Evolutionary conservation across 2,888 invertebrate genomes (phyloP).

Genomic region (Acrobasis repandana): DNA sequence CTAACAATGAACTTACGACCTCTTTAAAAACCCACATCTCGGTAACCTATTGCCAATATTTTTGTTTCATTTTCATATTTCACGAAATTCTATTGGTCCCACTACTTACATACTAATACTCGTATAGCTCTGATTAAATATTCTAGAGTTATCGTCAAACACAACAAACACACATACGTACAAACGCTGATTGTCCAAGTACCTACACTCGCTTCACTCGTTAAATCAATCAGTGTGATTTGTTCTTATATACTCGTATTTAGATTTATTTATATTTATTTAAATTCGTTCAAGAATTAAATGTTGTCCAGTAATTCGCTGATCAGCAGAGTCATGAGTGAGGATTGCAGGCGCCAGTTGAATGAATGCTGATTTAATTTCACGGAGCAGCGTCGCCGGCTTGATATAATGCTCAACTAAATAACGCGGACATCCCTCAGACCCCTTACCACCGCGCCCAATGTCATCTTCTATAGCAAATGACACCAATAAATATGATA

Average conservation of each 20-base stretch:
- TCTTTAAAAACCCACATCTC: too few species aligned
- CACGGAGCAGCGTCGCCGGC: constrained; percentile 48
- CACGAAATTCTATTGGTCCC: too few species aligned
- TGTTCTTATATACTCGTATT: too few species aligned
- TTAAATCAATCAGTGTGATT: too few species aligned
- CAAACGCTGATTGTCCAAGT: not conserved
- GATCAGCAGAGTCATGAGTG: constrained; percentile 31
- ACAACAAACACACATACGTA: too few species aligned
- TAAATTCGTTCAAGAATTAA: not conserved
- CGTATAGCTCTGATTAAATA: too few species aligned
- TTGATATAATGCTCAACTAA: constrained; percentile 70
- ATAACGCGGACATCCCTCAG: constrained; percentile 58
- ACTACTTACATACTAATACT: too few species aligned
- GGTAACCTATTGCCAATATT: too few species aligned
- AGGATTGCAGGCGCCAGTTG: constrained; percentile 53
- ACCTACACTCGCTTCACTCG: too few species aligned
- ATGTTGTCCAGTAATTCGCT: not conserved
- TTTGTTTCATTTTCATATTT: too few species aligned
- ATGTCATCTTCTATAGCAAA: constrained; percentile 69
- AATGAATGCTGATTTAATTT: constrained; percentile 68
- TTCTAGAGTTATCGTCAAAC: too few species aligned
- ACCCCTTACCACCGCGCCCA: constrained; percentile 39
- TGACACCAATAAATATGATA: constrained; percentile 67
- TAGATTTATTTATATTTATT: too few species aligned
- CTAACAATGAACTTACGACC: not conserved